Percentiles rank a stretch among this genome's conserved stretches.
These are phyloP conservation scores for Sapajus apella DNA, from an alignment of 2,113 vertebrate species.

Conservation along the genomic window DNA sequence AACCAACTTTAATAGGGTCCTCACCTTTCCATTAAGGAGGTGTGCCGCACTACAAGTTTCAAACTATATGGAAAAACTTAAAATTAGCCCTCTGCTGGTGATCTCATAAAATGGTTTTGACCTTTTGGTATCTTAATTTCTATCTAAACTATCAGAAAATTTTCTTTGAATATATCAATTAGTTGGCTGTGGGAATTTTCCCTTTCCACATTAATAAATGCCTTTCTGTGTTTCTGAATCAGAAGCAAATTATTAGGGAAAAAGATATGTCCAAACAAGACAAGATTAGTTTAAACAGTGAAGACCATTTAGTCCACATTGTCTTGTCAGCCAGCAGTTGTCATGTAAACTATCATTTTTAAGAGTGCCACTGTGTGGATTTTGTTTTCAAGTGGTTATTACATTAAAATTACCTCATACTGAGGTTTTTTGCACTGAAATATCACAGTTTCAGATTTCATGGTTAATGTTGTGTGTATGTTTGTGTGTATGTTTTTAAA, in stretches of 20 bases:
- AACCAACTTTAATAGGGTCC: slow-evolving; percentile 48
- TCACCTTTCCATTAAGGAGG: slow-evolving; percentile 54
- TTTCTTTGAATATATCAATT: slow-evolving; percentile 71
- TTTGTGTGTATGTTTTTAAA: slow-evolving; percentile 63
- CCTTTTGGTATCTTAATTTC: slow-evolving; percentile 49
- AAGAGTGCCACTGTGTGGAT: slow-evolving; percentile 80
- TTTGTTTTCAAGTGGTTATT: slow-evolving; percentile 80
- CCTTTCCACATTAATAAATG: slow-evolving; percentile 74
- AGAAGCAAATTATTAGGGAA: slow-evolving; percentile 75
- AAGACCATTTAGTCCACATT: slow-evolving; percentile 61
- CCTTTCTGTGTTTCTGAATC: slow-evolving; percentile 79
- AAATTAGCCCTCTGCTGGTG: slow-evolving; percentile 59
- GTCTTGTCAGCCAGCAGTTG: slow-evolving; percentile 74
- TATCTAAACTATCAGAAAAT: slow-evolving; percentile 57
- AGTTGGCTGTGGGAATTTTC: slow-evolving; percentile 73
- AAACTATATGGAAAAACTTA: slow-evolving; percentile 41
- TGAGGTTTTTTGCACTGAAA: slow-evolving; percentile 85
- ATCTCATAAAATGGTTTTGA: slow-evolving; percentile 63
- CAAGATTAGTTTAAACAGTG: slow-evolving; percentile 65
- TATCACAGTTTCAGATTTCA: slow-evolving; percentile 79
- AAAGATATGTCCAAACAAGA: slow-evolving; percentile 70
- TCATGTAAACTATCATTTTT: slow-evolving; percentile 79
- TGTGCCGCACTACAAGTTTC: slow-evolving; percentile 68
- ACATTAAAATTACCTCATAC: slow-evolving; percentile 82
- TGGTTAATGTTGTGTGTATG: slow-evolving; percentile 56